phyloP scores from a whole-genome alignment of 2,113 vertebrate genomes.

The Varanus salvator region DNA sequence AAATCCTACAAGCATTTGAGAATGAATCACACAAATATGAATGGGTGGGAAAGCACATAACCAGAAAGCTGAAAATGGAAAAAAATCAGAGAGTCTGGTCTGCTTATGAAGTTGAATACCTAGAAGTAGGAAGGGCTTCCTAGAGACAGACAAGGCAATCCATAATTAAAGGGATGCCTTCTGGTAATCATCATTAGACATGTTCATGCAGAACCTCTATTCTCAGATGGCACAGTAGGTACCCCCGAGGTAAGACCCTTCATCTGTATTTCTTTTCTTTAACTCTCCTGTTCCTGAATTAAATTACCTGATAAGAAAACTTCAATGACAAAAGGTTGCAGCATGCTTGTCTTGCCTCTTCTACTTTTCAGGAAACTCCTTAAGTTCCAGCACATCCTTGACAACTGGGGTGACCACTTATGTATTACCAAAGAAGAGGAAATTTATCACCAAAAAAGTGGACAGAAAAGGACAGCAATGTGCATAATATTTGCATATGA shows the following conservation, averaged over 20 bases:
- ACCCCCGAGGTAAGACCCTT: neutral
- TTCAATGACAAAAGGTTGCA: neutral
- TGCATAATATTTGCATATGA: no score
- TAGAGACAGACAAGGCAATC: neutral
- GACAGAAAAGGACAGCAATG: no score
- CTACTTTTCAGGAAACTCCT: neutral
- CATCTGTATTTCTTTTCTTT: neutral
- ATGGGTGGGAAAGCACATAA: neutral
- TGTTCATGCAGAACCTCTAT: neutral
- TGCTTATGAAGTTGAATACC: neutral
- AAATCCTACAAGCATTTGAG: neutral
- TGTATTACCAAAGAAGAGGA: no score
- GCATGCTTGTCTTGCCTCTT: neutral
- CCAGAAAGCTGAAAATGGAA: no score
- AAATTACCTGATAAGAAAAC: neutral
- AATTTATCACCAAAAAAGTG: no score
- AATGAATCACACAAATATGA: neutral
- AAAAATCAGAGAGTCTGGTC: neutral
- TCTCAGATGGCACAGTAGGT: neutral
- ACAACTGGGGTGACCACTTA: neutral
- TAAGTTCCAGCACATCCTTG: neutral
- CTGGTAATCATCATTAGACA: neutral
- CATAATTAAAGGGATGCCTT: neutral
- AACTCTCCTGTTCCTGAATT: neutral
- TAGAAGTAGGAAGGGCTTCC: neutral